Evolutionary conservation across 2,888 invertebrate genomes (phyloP).

Genomic region (Acanthococcus lagerstroemiae): DNA sequence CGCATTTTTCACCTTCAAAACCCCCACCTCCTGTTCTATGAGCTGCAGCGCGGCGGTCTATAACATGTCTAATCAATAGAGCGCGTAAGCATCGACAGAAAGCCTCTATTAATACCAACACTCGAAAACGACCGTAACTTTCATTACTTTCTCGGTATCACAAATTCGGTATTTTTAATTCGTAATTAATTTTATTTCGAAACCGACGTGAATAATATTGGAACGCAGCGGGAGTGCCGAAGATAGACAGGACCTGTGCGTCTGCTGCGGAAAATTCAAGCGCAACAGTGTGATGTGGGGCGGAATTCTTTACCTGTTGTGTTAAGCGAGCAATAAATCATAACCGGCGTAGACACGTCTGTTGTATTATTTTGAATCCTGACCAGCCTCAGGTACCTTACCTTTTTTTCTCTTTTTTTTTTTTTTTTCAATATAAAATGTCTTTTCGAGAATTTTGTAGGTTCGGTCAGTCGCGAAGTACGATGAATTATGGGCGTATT

Average conservation of each 20-base stretch:
- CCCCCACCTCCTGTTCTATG: no score
- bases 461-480: background rate
- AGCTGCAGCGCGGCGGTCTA: no score
- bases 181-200: background rate
- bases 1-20: no score
- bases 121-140: no score
- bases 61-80: no score
- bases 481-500: background rate
- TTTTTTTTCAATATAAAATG: background rate
- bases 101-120: no score
- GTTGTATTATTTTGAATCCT: background rate
- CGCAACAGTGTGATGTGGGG: slow-evolving; percentile 12
- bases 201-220: slow-evolving; percentile 19
- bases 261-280: background rate
- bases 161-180: no score
- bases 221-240: slow-evolving; percentile 15
- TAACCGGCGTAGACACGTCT: slow-evolving; percentile 10
- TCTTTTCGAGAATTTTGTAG: background rate
- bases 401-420: background rate
- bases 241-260: background rate
- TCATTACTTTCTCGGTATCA: no score
- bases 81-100: no score
- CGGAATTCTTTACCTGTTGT: slow-evolving; percentile 28
- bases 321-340: slow-evolving; percentile 29
- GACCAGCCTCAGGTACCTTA: background rate